Conservation (phyloP, 1,140 invertebrate genomes). For the Brevipalpus yothersi region DNA sequence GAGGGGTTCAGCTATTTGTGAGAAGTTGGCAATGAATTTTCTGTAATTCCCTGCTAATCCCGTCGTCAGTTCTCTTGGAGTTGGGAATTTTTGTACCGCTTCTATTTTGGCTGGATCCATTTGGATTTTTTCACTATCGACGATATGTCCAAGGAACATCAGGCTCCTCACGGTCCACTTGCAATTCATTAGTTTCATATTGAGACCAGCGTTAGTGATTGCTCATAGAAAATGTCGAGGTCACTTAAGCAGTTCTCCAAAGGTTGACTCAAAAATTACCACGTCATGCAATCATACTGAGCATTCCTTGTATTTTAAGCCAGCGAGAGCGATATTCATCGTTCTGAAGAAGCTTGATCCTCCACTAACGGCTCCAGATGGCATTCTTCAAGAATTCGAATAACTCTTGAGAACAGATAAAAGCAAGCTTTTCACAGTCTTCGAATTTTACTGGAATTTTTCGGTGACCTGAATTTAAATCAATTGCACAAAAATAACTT, state of each 20-base stretch:
- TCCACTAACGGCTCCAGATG: neutral
- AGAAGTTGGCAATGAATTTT: neutral
- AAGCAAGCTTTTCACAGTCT: neutral
- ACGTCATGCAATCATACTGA: neutral
- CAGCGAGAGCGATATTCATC: neutral
- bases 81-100: neutral
- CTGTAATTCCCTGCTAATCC: neutral
- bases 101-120: neutral
- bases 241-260: neutral
- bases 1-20: neutral
- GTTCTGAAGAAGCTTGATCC: neutral
- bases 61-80: neutral
- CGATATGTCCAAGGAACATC: neutral
- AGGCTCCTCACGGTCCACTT: neutral
- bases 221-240: neutral
- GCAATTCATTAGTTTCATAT: neutral
- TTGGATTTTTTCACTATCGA: neutral
- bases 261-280: neutral
- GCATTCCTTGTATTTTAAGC: neutral
- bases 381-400: neutral
- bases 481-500: neutral
- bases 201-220: slow-evolving; percentile 5
- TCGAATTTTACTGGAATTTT: neutral
- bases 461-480: neutral
- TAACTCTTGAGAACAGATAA: neutral